Evolutionary conservation across 2,113 vertebrate genomes (phyloP), one percentile per base, ranked within the genome.

Genomic region (Loxodonta africana): DNA sequence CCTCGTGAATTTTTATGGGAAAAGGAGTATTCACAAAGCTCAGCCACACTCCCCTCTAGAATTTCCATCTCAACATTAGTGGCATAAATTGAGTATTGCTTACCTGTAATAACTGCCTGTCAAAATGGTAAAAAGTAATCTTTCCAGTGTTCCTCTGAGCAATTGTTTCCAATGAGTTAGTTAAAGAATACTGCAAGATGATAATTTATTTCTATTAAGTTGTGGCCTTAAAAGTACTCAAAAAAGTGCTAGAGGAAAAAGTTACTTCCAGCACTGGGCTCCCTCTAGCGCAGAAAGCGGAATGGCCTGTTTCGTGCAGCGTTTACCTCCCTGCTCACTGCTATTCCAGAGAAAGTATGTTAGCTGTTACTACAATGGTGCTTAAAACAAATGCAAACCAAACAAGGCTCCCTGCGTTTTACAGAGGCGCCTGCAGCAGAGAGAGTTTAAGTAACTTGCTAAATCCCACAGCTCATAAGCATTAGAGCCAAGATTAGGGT

Each of bases 1-100:
- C 67, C 78, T 91, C 69, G 21, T 83, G 41, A 76, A 83, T 85
- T 97, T 74, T 89, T 86, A 69, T 76, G 62, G 62, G 17, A 48
- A 92, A 53, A 88, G 9, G 30, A 93, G 10, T 87, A 88, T 69
- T 87, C 76, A 76, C 4, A 44, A 63, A 95, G 21, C 60, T 81
- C 69, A 85, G 23, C 65, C 41, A 26, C 23, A 37, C 12, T 60
- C 18, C 1, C 5, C 6, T 83, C 7, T 77, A 80, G 57, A 94
- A 91, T 93, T 93, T 91, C 65, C 48, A 8, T 71, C 46, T 83
- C 21, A 57, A 30, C 9, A 12, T 65, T 53, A 82, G n/a, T 60
- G 37, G 8, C 30, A 33, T 76, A 51, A 28, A 67, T 81, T 91
- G 20, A 80, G 88, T 69, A 44, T 67, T 78, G 11, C 89, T 94